Evolutionary conservation across 2,888 invertebrate genomes (phyloP).

Genomic region (Pachycephus smyrnensis): DNA sequence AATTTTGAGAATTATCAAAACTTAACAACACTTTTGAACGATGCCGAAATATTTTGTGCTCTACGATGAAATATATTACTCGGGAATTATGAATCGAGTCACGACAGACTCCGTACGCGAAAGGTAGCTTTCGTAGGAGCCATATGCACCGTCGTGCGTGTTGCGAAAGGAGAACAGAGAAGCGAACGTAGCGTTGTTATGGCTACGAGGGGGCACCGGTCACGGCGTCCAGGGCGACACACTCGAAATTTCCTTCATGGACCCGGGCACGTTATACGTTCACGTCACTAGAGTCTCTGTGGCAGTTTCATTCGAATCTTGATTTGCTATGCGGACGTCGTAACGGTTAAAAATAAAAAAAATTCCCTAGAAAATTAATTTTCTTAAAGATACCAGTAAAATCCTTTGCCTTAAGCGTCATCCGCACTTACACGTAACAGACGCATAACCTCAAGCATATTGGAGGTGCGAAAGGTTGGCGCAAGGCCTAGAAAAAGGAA

Average conservation of each 20-base stretch:
- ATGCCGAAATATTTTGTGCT: background rate
- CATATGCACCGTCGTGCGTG: background rate
- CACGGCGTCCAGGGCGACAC: conserved; percentile 33
- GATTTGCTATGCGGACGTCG: background rate
- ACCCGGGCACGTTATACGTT: background rate
- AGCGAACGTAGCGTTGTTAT: conserved; percentile 55
- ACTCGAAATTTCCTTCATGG: conserved; percentile 15
- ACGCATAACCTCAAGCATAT: background rate
- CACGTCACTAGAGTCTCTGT: background rate
- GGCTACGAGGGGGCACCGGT: conserved; percentile 56
- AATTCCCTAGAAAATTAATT: background rate
- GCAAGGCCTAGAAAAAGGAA: conserved; percentile 57
- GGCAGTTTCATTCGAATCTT: background rate
- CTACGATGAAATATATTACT: background rate
- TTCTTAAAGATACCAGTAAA: background rate
- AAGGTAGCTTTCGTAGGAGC: background rate
- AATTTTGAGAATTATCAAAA: background rate
- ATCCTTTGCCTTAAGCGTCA: background rate
- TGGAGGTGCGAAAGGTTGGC: conserved; percentile 3
- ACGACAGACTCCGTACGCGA: background rate
- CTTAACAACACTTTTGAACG: background rate
- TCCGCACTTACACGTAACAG: background rate
- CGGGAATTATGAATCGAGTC: background rate
- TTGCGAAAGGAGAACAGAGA: conserved; percentile 24
- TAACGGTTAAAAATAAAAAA: background rate